phyloP scores from a whole-genome alignment of 2,797 vertebrate genomes.

The Chloroceryle amazona region DNA sequence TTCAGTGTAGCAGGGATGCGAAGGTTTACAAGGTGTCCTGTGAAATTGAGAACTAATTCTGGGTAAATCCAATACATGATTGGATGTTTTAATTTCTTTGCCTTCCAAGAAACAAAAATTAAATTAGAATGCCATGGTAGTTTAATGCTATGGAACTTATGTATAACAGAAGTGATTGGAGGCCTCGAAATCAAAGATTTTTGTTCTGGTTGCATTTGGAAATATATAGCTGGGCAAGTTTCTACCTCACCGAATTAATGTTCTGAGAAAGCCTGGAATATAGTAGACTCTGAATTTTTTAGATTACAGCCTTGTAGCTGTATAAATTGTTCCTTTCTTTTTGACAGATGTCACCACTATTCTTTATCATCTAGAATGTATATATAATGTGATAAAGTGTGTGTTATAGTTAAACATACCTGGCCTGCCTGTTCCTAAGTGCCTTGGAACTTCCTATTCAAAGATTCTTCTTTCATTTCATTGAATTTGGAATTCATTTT shows the following conservation, averaged over 20 bases:
- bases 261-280: not conserved
- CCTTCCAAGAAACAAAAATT: not conserved
- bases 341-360: not conserved
- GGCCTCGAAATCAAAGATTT: not conserved
- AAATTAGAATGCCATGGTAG: not conserved
- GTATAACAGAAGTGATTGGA: not conserved
- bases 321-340: constrained; percentile 31
- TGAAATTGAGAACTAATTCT: not conserved
- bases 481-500: not conserved
- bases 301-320: not conserved
- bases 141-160: not conserved
- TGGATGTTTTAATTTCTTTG: not conserved
- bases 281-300: not conserved
- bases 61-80: not conserved
- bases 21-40: not conserved
- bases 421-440: not conserved
- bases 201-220: not conserved
- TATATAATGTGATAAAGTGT: not conserved
- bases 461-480: not conserved
- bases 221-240: not conserved
- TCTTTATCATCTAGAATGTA: not conserved
- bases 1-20: not conserved
- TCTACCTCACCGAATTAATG: not conserved
- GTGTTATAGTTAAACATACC: not conserved
- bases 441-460: not conserved